Base-by-base conservation (phyloP, 2,113 vertebrate genomes). In the Boleophthalmus pectinirostris region DNA sequence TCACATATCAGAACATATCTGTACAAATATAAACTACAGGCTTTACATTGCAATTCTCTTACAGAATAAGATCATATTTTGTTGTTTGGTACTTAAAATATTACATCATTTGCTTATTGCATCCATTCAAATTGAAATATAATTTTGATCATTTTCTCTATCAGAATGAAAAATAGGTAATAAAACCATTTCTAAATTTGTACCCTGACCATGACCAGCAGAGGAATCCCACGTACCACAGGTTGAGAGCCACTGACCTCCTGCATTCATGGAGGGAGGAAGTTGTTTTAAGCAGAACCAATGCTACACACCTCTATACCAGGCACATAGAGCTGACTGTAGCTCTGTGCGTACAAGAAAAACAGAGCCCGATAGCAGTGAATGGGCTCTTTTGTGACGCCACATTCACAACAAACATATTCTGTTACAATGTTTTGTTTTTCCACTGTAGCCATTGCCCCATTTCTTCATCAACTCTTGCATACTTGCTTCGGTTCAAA, bases 311-410 rank as follows among this genome's bases (percentile, higher is more conserved):
- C 72, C 72, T 70, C 75, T 25, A 0, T 64, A 70, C 68, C 56
- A 58, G 72, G 80, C 83, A 91, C 89, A 92, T 82, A 85, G 87
- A 74, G 69, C 54, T 72, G n/a, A 84, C 88, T 91, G 91, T 92
- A 74, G 81, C 60, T 70, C 70, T 82, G 89, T 79, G 83, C 70
- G 79, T 75, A 70, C 88, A 85, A 78, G 75, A 84, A 91, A 64
- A 90, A 89, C 81, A 79, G 58, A 1, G 64, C 24, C 0, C 35
- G 16, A 71, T 58, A 75, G 78, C 75, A 60, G 84, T 92, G 87
- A 92, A 91, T 85, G 82, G 85, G 77, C 68, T 75, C 85, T 83
- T 80, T 89, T 90, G 85, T 91, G 88, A 76, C 77, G 2, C 45
- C 61, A 29, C 75, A 71, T 70, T 82, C 78, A 88, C 90, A 90